Base-by-base conservation (phyloP, 1,140 invertebrate genomes). In the Lanistes nyassanus region DNA sequence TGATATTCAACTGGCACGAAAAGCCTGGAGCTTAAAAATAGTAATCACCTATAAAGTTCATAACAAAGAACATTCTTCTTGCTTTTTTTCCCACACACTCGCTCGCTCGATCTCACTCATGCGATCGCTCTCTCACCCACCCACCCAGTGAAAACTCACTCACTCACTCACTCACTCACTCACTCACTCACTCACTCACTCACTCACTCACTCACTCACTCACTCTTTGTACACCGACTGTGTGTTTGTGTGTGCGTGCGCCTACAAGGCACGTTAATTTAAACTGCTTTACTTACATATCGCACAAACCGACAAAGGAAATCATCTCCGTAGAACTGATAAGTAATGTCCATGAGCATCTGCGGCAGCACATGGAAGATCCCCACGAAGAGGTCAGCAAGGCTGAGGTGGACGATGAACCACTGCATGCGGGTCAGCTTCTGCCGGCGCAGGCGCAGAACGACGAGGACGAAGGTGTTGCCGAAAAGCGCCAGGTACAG, bases 311-410 rank as follows among this genome's bases (percentile, higher is more conserved):
- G 80, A 87, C 94, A 95, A 3, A 94, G 86, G 55, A 92, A 79
- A 64, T 91, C 89, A 3, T 92, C 92, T 36, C 93, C 93, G 79
- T 91, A 87, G 87, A 94, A 94, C 70, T 92, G 80, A 69, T 83
- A 90, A 0, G 91, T 93, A 34, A 93, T 90, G 64, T 94, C 93
- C 94, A 93, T 94, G 6, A 90, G 90, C 11, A 95, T 83, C 87
- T 95, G 94, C 0, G 94, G 93, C n/a, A 94, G 86, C 5, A 94
- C 92, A 82, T 93, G 93, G 58, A 94, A 90, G 75, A 94, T 90
- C 4, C 92, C 94, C 0, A 93, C 94, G 73, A 94, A 90, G 36
- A 95, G 85, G 86, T 95, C 94, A 0, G 94, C 93, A 13, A 94
- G 87, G 77, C 92, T 92, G 31, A 95, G 88, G 84, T 94, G 93